Evolutionary conservation across 1,140 invertebrate species (phyloP), one percentile per base, ranked within the genome.

Genomic region (Lithobius niger): DNA sequence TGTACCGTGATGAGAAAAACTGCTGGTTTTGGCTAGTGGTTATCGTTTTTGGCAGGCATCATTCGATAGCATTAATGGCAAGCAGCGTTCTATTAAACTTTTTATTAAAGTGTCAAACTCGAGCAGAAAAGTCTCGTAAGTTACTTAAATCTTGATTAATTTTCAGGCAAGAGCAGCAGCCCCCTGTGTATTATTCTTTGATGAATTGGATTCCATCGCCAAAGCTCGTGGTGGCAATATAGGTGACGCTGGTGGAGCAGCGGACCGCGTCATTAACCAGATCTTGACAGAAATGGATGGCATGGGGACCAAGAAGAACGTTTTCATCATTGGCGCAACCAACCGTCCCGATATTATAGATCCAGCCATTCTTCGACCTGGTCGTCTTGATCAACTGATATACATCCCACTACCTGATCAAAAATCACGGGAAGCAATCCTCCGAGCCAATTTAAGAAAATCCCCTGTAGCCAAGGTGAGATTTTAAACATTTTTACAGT

Each of bases 281-380:
- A 93, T 99, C 66, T 77, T 99, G 44, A 99, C 96, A 19, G 97
- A 99, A 77, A 99, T 99, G 96, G 97, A 99, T 71, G 96, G 97
- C 63, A 99, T 99, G 96, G 90, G 92, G 22, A 88, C 93, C 21
- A 99, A 99, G 77, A 99, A 99, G 74, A 99, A 99, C 71, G 96
- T 99, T 1, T 99, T 99, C 67, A 99, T 99, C 60, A 99, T 99
- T 71, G 97, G 94, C 70, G 89, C 90, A 26, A 94, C 90, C n/a
- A 94, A 93, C 74, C 71, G 78, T 57, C 78, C 74, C 60, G 96
- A 99, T 69, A 99, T 99, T 63, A 99, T 99, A 71, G 97, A 99
- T 79, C 88, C 94, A 36, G 97, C 97, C 52, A 98, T 99, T 70
- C 77, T 99, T 48, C 82, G 97, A 72, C 97, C 97, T 31, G 97